Conservation (phyloP, 2,888 invertebrate species). For the Parnassius glacialis region DNA sequence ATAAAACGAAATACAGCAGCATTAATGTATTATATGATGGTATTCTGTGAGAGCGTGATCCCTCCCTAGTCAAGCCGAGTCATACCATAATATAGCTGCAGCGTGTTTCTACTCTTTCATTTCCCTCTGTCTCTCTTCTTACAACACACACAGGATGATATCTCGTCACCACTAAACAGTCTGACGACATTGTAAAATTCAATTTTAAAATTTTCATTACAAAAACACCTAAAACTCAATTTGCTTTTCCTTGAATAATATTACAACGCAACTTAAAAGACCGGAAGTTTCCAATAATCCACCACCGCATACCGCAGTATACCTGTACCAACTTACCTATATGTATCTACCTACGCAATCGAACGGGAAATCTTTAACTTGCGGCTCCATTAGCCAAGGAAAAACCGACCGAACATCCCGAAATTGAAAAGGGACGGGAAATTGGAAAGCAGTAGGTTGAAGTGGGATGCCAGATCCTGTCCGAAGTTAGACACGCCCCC, state of each 20-base stretch:
- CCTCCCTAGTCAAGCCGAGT: too few relatives aligned
- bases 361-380: neutral
- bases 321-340: neutral
- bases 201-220: neutral
- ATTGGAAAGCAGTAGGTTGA: slow-evolving; percentile 29
- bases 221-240: neutral
- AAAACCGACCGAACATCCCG: slow-evolving; percentile 31
- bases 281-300: neutral
- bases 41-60: too few relatives aligned
- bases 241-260: neutral
- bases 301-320: neutral
- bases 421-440: slow-evolving; percentile 30
- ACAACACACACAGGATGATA: too few relatives aligned
- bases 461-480: slow-evolving; percentile 32
- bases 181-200: too few relatives aligned
- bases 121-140: too few relatives aligned
- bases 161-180: too few relatives aligned
- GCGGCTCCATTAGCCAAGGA: slow-evolving; percentile 11
- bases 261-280: neutral
- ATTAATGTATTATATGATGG: too few relatives aligned
- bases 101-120: too few relatives aligned
- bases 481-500: slow-evolving; percentile 36
- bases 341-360: slow-evolving; percentile 1
- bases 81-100: too few relatives aligned
- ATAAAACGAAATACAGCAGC: too few relatives aligned